phyloP scores from a whole-genome alignment of 1,140 invertebrate species.

The Ips typographus region DNA sequence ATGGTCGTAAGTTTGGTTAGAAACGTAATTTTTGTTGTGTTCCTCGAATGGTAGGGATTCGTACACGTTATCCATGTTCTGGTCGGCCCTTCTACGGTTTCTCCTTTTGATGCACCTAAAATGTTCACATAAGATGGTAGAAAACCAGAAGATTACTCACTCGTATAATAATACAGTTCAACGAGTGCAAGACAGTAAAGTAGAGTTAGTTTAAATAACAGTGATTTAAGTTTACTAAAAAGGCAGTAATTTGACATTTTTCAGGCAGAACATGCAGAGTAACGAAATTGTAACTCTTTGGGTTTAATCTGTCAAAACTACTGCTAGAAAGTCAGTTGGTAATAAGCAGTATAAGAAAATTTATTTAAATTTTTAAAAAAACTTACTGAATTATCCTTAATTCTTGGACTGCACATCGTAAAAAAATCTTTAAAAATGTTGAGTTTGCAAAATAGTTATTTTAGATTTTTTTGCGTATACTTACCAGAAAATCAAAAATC shows the following conservation, averaged over 20 bases:
- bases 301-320: no score
- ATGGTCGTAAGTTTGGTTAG: conserved; percentile 40
- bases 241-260: no score
- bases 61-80: conserved; percentile 39
- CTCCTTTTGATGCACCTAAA: conserved; percentile 38
- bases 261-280: no score
- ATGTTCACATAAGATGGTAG: not conserved
- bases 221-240: no score
- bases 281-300: no score
- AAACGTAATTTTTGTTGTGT: conserved; percentile 28
- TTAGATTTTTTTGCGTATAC: not conserved
- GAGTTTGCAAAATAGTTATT: no score
- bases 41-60: conserved; percentile 44
- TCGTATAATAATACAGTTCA: not conserved
- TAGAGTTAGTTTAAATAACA: not conserved
- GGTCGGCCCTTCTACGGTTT: conserved; percentile 20
- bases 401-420: no score
- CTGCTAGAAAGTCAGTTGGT: no score
- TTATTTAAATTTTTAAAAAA: no score
- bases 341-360: no score
- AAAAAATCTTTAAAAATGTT: not conserved
- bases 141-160: conserved; percentile 5
- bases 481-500: conserved; percentile 40
- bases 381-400: no score
- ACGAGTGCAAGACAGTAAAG: not conserved